Evolutionary conservation across 2,888 invertebrate species (phyloP).

Genomic region (Erannis defoliaria): DNA sequence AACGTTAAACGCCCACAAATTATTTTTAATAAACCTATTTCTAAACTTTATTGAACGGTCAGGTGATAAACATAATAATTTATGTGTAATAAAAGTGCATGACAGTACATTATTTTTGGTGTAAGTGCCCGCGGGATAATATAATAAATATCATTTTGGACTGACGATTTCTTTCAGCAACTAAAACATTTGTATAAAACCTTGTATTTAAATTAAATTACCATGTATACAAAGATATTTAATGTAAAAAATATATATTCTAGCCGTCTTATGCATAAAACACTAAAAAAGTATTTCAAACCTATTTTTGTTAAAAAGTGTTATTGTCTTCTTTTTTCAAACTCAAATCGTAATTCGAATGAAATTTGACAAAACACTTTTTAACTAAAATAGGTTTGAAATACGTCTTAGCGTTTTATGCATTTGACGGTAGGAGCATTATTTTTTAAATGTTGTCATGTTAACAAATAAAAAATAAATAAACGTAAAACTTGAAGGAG

Average conservation of each 20-base stretch:
- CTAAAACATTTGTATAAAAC: neutral
- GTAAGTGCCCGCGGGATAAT: constrained; percentile 10
- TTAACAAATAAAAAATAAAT: neutral
- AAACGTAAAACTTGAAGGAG: neutral
- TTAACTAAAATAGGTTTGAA: too few relatives aligned
- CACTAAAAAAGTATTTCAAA: too few relatives aligned
- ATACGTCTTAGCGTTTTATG: too few relatives aligned
- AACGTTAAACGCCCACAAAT: constrained; percentile 29
- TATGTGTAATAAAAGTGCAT: neutral
- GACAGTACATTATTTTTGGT: constrained; percentile 12
- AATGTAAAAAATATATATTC: too few relatives aligned
- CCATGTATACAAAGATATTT: neutral
- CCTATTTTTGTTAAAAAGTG: too few relatives aligned
- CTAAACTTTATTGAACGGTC: constrained; percentile 25
- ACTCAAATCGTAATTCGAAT: too few relatives aligned
- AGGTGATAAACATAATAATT: constrained; percentile 26
- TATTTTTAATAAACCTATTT: constrained; percentile 34
- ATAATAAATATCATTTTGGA: neutral
- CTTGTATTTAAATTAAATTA: neutral
- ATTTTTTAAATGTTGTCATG: neutral
- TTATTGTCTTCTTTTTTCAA: too few relatives aligned
- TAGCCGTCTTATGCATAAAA: too few relatives aligned
- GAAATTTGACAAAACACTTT: too few relatives aligned
- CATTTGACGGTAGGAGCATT: too few relatives aligned
- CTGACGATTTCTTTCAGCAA: constrained; percentile 2